Conservation (phyloP, 1,140 invertebrate species). For the Trichonephila clavipes region DNA sequence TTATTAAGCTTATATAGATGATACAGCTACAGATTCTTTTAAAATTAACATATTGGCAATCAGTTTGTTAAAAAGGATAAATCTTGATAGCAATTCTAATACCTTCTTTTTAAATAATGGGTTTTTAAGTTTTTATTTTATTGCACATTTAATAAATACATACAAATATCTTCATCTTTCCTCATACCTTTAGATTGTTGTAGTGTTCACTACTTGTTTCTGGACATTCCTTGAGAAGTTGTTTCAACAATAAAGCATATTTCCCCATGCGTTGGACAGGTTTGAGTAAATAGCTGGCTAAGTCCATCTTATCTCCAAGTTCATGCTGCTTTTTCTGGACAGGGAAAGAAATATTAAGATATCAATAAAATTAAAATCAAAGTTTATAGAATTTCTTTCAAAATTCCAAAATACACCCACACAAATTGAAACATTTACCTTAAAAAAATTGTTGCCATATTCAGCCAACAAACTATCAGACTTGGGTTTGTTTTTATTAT, state of each 20-base stretch:
- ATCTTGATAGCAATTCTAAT: no score
- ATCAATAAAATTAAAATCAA: neutral
- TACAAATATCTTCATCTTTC: no score
- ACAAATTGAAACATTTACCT: conserved; percentile 39
- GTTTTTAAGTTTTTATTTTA: no score
- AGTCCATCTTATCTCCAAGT: conserved; percentile 93
- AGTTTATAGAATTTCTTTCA: neutral
- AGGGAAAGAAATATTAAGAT: neutral
- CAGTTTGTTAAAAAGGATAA: no score
- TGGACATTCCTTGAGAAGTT: conserved; percentile 87
- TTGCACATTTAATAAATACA: no score
- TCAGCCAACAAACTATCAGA: conserved; percentile 75
- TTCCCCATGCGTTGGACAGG: conserved; percentile 95
- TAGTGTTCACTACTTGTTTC: conserved; percentile 77
- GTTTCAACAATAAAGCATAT: conserved; percentile 91
- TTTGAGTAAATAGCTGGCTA: conserved; percentile 93
- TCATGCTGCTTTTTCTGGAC: conserved; percentile 90
- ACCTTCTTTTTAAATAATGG: no score
- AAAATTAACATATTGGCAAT: no score
- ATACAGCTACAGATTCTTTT: no score
- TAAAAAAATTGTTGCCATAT: conserved; percentile 77
- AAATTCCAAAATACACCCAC: neutral
- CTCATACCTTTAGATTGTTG: conserved; percentile 65
- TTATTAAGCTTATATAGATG: no score
- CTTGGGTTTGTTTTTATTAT: conserved; percentile 78